A percentile compares a stretch with the other conserved stretches of the same genome.
phyloP scores from a whole-genome alignment of 2,888 invertebrate species.

The Teleogryllus oceanicus region DNA sequence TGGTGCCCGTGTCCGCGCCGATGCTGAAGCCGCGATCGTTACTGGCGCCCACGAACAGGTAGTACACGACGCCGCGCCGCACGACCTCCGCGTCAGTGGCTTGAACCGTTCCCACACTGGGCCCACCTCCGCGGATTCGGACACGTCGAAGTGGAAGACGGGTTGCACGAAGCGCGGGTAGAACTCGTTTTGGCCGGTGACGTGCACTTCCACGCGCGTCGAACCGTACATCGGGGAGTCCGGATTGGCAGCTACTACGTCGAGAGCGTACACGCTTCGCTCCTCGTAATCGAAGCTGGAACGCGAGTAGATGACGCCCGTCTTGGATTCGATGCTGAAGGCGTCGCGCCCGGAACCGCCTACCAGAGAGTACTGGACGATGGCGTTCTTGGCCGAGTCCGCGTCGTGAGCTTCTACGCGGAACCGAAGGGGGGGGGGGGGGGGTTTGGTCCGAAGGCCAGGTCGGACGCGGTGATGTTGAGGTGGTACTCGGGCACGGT shows the following conservation, averaged over 20 bases:
- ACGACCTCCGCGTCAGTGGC: slow-evolving; percentile 88
- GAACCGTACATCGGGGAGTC: slow-evolving; percentile 75
- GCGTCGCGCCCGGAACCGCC: slow-evolving; percentile 70
- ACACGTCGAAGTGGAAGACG: slow-evolving; percentile 88
- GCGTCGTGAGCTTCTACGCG: slow-evolving; percentile 74
- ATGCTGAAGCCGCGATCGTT: slow-evolving; percentile 88
- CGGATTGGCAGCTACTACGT: slow-evolving; percentile 82
- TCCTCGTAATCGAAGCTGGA: slow-evolving; percentile 85
- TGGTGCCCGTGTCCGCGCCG: slow-evolving; percentile 76
- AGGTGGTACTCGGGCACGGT: slow-evolving; percentile 76
- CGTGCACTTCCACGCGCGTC: slow-evolving; percentile 64
- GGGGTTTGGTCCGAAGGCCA: slow-evolving; percentile 80
- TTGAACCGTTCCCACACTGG: slow-evolving; percentile 78
- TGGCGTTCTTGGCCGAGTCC: slow-evolving; percentile 83
- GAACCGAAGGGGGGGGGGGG: no score
- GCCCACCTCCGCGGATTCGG: slow-evolving; percentile 84
- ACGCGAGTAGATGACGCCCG: slow-evolving; percentile 72
- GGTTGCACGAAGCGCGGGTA: slow-evolving; percentile 85
- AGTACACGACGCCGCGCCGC: slow-evolving; percentile 82
- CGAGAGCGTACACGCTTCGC: slow-evolving; percentile 66
- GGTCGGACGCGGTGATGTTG: slow-evolving; percentile 82
- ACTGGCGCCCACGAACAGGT: slow-evolving; percentile 88
- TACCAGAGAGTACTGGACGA: slow-evolving; percentile 77
- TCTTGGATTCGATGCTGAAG: slow-evolving; percentile 72
- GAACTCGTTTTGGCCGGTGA: slow-evolving; percentile 84